phyloP scores from a whole-genome alignment of 2,113 vertebrate genomes.

The Pteropus alecto region DNA sequence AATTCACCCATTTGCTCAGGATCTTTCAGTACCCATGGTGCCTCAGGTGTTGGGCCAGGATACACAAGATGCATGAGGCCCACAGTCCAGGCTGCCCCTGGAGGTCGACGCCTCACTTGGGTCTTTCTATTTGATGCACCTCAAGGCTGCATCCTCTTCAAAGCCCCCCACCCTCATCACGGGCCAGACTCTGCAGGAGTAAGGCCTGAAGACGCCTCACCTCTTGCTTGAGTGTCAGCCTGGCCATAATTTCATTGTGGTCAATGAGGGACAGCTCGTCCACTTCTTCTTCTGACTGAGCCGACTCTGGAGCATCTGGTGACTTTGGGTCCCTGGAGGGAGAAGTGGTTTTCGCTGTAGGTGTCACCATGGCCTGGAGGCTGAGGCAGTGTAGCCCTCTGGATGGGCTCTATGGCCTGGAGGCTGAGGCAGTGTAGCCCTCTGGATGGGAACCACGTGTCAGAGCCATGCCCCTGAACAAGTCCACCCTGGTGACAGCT shows the following conservation, averaged over 20 bases:
- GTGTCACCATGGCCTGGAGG: neutral
- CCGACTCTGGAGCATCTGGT: constrained; percentile 85
- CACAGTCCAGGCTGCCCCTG: rapidly evolving
- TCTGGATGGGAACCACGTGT: rapidly evolving
- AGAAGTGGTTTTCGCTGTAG: neutral
- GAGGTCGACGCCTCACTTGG: neutral
- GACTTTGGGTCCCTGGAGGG: constrained; percentile 86
- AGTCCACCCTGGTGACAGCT: too few relatives aligned
- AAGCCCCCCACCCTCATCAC: neutral
- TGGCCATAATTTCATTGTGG: constrained; percentile 95
- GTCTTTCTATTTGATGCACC: neutral
- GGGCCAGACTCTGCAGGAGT: neutral
- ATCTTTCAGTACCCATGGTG: rapidly evolving
- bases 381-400: neutral
- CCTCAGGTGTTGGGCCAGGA: neutral
- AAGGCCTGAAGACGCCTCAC: constrained; percentile 74
- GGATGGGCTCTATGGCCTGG: rapidly evolving
- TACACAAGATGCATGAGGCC: too few relatives aligned
- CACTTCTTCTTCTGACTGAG: constrained; percentile 89
- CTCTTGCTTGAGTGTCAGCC: constrained; percentile 96
- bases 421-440: neutral
- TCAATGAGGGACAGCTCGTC: constrained; percentile 97
- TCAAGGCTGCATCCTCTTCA: neutral
- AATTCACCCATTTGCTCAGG: neutral
- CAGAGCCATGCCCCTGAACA: rapidly evolving